Evolutionary conservation across 2,797 vertebrate genomes (phyloP), one percentile per base, ranked within the genome.

Genomic region (Sylvia borin): DNA sequence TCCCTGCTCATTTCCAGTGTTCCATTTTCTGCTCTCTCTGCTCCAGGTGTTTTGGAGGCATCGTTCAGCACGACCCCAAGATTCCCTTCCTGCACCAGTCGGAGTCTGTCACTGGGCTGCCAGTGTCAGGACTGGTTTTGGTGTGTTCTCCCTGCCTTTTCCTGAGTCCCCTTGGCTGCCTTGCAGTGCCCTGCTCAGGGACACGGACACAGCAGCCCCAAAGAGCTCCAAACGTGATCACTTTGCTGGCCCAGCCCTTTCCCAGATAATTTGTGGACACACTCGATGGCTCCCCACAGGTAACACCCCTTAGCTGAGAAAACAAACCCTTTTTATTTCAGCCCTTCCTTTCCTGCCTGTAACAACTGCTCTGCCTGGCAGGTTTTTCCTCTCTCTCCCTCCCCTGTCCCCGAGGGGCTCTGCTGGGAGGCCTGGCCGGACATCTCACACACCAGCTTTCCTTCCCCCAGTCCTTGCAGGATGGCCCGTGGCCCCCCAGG

Each of bases 361-460:
- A 60, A 51, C 2, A 3, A n/a, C 62, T 61, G 66, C 43, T 82
- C 58, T 78, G 31, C n/a, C 55, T 34, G 25, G 60, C 65, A 74
- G 60, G 57, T 67, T 67, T 66, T 70, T 67, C 64, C 43, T 82
- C 71, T 22, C 32, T 40, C 40, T 88, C 34, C 43, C 10, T 86
- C 13, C 43, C 1, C 0, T 10, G 36, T 55, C 43, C 85, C 61
- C 0, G 1, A 20, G 47, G 61, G 17, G 18, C 40, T 57, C 29
- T 65, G 60, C 10, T 26, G 58, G 57, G 29, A 58, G 25, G n/a
- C 31, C 38, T 76, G 85, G 67, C 27, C 0, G 0, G 25, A 70
- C 29, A 31, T 21, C 50, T 55, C 11, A 0, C 45, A 34, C 70
- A 31, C 1, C 43, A 70, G 17, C 4, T 80, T 64, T 80, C 36